These are phyloP conservation scores for Peromyscus maniculatus DNA, from an alignment of 2,113 vertebrate species.

Conservation along the genomic window DNA sequence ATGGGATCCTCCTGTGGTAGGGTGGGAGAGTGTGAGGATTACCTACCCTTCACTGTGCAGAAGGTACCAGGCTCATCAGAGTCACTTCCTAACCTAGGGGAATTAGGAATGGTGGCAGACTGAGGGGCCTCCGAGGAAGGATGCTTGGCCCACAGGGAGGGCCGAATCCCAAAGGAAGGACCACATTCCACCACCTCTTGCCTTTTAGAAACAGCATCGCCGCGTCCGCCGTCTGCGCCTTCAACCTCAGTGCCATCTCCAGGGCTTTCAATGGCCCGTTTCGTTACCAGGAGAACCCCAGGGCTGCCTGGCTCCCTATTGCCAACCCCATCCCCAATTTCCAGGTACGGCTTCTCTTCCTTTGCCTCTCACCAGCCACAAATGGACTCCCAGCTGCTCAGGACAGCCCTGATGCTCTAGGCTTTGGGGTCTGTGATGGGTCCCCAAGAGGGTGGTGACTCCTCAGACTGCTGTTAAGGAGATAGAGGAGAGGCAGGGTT, in stretches of 20 bases:
- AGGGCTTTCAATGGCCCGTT: slow-evolving; percentile 98
- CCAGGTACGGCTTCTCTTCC: slow-evolving; percentile 90
- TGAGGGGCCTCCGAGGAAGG: neutral
- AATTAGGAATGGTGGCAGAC: neutral
- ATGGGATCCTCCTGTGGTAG: neutral
- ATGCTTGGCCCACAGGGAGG: neutral
- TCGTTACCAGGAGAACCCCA: slow-evolving; percentile 97
- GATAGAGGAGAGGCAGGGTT: neutral
- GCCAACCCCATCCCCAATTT: slow-evolving; percentile 97
- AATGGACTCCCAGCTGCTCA: neutral
- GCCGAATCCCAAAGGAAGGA: neutral
- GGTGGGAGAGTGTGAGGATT: neutral
- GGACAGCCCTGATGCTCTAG: neutral
- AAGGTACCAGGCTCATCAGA: neutral
- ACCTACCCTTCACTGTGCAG: too few relatives aligned
- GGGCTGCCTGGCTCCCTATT: slow-evolving; percentile 97
- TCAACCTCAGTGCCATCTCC: slow-evolving; percentile 98
- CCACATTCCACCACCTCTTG: slow-evolving; percentile 35
- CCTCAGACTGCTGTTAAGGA: neutral
- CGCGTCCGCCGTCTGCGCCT: slow-evolving; percentile 97
- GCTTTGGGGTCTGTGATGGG: neutral
- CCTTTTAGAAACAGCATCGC: slow-evolving; percentile 97
- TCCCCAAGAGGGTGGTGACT: neutral
- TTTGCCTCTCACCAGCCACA: neutral
- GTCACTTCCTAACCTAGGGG: neutral